Conservation (phyloP, 2,797 vertebrate species). For the Neosalanx taihuensis region DNA sequence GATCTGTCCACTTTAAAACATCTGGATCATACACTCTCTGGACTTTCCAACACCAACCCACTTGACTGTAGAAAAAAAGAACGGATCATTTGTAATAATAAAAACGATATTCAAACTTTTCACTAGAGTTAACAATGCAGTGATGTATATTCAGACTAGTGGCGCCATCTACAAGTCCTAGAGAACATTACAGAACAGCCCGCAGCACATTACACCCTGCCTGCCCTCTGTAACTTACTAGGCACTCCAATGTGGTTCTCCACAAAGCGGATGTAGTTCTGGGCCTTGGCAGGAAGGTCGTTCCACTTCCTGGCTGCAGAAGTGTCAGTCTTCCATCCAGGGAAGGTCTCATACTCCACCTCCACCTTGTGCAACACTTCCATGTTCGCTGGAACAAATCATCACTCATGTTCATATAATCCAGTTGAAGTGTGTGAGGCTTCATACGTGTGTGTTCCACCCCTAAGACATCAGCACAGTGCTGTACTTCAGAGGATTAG, state of each 20-base stretch:
- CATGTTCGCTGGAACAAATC: constrained; percentile 82
- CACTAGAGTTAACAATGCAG: background rate
- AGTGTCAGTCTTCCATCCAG: constrained; percentile 95
- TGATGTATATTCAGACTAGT: background rate
- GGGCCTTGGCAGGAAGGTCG: constrained; percentile 92
- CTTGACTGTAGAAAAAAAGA: constrained; percentile 80
- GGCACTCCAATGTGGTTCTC: constrained; percentile 97
- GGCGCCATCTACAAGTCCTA: background rate
- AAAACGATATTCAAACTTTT: constrained; percentile 20
- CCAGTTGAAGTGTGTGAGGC: background rate
- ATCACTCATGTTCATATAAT: background rate
- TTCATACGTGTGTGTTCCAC: background rate
- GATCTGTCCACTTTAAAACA: constrained; percentile 77
- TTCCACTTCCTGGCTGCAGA: constrained; percentile 91
- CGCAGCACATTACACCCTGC: background rate
- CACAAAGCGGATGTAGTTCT: constrained; percentile 95
- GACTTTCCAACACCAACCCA: constrained; percentile 99
- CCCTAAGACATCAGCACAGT: background rate
- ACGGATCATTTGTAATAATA: constrained; percentile 18
- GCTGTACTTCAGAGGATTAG: background rate
- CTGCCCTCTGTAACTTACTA: constrained; percentile 68
- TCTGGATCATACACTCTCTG: constrained; percentile 98
- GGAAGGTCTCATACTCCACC: constrained; percentile 95
- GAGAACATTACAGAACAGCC: background rate
- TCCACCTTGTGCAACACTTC: constrained; percentile 95